phyloP scores from a whole-genome alignment of 2,113 vertebrate species.

The Ctenomys sociabilis region DNA sequence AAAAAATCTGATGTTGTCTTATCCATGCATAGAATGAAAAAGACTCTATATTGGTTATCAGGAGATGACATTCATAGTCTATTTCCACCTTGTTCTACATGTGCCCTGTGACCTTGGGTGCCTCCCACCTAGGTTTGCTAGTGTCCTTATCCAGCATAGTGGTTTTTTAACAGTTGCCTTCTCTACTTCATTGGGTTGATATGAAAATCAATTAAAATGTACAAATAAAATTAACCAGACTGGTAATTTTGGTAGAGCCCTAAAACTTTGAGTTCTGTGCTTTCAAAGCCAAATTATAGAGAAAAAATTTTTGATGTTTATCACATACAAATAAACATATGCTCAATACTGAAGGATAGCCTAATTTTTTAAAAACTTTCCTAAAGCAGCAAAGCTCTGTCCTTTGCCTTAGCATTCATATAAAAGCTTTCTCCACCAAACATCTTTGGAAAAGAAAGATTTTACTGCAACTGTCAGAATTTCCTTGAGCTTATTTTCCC shows the following conservation, averaged over 20 bases:
- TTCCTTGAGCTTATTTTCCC: constrained; percentile 26
- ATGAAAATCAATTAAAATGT: constrained; percentile 14
- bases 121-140: neutral
- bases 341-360: neutral
- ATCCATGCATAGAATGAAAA: neutral
- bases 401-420: constrained; percentile 15
- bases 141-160: neutral
- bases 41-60: neutral
- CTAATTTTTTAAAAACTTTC: constrained; percentile 2
- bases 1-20: neutral
- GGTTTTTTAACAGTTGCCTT: neutral
- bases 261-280: neutral
- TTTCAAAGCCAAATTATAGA: constrained; percentile 14
- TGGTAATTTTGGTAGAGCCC: neutral
- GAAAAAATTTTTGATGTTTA: neutral
- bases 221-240: neutral
- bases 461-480: neutral
- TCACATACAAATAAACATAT: neutral
- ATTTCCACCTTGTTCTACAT: neutral
- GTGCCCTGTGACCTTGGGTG: neutral
- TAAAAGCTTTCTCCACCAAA: neutral
- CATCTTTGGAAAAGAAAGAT: neutral
- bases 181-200: neutral
- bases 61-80: neutral
- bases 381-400: neutral